Percentiles rank a stretch among this genome's conserved stretches.
These are phyloP conservation scores for Rhimphoctona megacephalus DNA, from an alignment of 2,888 invertebrate genomes.

Conservation along the genomic window DNA sequence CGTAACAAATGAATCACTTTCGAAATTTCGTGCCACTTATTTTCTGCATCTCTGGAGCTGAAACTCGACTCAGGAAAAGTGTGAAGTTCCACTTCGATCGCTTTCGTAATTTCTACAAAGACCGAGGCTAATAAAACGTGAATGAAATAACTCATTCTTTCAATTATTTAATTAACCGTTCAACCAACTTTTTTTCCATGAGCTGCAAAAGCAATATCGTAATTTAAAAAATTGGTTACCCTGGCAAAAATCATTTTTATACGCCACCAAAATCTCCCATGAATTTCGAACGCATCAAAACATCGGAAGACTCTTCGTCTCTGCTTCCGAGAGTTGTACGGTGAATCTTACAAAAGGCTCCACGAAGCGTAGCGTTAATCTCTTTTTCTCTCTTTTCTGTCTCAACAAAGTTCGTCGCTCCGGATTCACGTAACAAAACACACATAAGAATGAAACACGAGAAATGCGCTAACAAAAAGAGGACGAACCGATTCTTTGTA, in stretches of 20 bases:
- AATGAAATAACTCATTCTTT: not conserved
- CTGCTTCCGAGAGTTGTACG: slow-evolving; percentile 20
- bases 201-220: not conserved
- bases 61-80: not conserved
- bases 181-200: not conserved
- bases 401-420: slow-evolving; percentile 41
- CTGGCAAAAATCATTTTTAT: not conserved
- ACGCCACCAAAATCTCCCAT: not conserved
- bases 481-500: slow-evolving; percentile 20
- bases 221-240: not conserved
- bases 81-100: slow-evolving; percentile 1
- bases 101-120: not conserved
- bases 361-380: slow-evolving; percentile 57
- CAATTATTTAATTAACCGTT: not conserved
- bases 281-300: slow-evolving; percentile 9
- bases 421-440: slow-evolving; percentile 44
- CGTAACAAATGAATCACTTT: slow-evolving; percentile 21
- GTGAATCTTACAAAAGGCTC: slow-evolving; percentile 63
- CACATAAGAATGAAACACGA: slow-evolving; percentile 30
- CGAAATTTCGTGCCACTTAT: slow-evolving; percentile 15
- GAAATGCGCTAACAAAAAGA: not conserved
- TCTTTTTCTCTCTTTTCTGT: slow-evolving; percentile 33
- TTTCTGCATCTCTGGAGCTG: slow-evolving; percentile 29
- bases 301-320: slow-evolving; percentile 40
- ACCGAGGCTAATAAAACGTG: not conserved